A percentile compares a stretch with the other conserved stretches of the same genome.
phyloP scores from a whole-genome alignment of 2,888 invertebrate genomes.

The Cheilosia pagana region DNA sequence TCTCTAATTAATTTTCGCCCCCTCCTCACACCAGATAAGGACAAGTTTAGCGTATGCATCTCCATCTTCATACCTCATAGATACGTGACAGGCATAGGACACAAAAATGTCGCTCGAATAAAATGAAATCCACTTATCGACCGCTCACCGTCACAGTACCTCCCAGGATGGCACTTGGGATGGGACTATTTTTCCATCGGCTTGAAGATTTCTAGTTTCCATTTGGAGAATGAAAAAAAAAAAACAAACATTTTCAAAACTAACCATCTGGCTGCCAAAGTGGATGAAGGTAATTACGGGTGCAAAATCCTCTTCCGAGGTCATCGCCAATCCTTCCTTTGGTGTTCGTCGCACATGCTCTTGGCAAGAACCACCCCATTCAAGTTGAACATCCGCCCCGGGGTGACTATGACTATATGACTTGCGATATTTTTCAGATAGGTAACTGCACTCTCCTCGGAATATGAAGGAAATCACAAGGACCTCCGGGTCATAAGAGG shows the following conservation, averaged over 20 bases:
- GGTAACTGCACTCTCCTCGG: constrained; percentile 26
- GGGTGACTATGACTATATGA: constrained; percentile 12
- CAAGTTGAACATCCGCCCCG: constrained; percentile 57
- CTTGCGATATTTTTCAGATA: constrained; percentile 40
- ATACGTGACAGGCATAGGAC: neutral
- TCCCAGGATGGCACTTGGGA: constrained; percentile 10
- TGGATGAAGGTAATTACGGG: constrained; percentile 42
- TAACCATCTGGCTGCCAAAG: constrained; percentile 20
- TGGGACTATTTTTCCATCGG: constrained; percentile 39
- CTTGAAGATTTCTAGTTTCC: neutral
- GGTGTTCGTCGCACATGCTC: constrained; percentile 45
- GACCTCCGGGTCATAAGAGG: constrained; percentile 46
- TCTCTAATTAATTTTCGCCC: constrained; percentile 1
- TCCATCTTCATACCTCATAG: neutral
- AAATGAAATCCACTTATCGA: constrained; percentile 16
- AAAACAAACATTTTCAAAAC: constrained; percentile 1
- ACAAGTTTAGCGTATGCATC: neutral
- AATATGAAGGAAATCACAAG: constrained; percentile 44
- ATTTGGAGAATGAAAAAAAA: neutral
- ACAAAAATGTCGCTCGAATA: neutral
- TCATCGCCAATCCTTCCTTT: constrained; percentile 49
- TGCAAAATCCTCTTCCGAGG: constrained; percentile 55
- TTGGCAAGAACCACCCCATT: constrained; percentile 33
- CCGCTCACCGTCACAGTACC: neutral
- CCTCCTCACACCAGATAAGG: neutral